Conservation (phyloP, 2,797 vertebrate species). For the Coranthus polyacanthus region DNA sequence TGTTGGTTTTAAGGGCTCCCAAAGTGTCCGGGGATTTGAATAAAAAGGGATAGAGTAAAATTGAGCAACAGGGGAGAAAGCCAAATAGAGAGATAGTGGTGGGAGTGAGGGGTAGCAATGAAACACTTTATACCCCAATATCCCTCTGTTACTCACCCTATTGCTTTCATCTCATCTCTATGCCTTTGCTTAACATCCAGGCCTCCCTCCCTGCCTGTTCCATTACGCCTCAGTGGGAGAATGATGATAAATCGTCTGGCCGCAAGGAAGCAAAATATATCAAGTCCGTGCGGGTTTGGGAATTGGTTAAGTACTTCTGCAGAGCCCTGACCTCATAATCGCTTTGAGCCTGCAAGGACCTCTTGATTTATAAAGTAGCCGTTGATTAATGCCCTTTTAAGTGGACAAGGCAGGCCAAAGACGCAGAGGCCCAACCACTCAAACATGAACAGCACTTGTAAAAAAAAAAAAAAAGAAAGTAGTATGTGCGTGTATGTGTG, state of each 20-base stretch:
- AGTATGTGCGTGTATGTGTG: slow-evolving; percentile 28
- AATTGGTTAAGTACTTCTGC: slow-evolving; percentile 97
- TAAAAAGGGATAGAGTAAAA: slow-evolving; percentile 17
- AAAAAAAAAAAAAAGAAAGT: slow-evolving; percentile 69
- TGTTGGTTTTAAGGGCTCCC: slow-evolving; percentile 80
- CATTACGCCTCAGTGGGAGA: slow-evolving; percentile 88
- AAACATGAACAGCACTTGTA: slow-evolving; percentile 88
- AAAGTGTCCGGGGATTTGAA: slow-evolving; percentile 81
- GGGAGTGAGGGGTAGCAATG: slow-evolving; percentile 32
- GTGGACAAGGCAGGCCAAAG: slow-evolving; percentile 92
- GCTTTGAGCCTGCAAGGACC: slow-evolving; percentile 88
- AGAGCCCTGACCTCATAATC: slow-evolving; percentile 91
- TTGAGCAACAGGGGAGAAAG: slow-evolving; percentile 6
- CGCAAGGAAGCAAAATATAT: slow-evolving; percentile 88
- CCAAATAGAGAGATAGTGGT: slow-evolving; percentile 41
- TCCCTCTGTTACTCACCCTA: slow-evolving; percentile 65
- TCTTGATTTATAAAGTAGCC: slow-evolving; percentile 97
- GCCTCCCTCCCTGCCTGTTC: slow-evolving; percentile 87
- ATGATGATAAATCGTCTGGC: slow-evolving; percentile 95
- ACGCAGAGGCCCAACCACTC: slow-evolving; percentile 85
- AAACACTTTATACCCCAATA: slow-evolving; percentile 71
- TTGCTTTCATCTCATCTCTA: slow-evolving; percentile 66
- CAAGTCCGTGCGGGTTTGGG: slow-evolving; percentile 89
- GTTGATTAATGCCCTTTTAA: slow-evolving; percentile 98
- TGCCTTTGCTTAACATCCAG: slow-evolving; percentile 87